Evolutionary conservation across 2,888 invertebrate genomes (phyloP).

Genomic region (Fissipunctia ypsillon): DNA sequence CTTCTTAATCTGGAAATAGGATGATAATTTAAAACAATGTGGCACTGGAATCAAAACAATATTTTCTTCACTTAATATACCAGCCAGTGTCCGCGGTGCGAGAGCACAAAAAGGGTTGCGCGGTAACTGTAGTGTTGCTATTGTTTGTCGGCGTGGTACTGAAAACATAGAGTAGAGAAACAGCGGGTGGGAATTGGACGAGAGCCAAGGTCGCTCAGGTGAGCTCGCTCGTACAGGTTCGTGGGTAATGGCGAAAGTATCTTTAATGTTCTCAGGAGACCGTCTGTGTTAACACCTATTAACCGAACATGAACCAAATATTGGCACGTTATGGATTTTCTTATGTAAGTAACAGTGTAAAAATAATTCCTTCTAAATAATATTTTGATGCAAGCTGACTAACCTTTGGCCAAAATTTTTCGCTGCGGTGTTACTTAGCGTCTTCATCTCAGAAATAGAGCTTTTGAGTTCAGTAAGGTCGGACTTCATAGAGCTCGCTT

Average conservation of each 20-base stretch:
- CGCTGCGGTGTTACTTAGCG: constrained; percentile 89
- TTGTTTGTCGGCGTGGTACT: constrained; percentile 89
- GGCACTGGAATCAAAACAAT: constrained; percentile 14
- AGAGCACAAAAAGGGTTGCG: constrained; percentile 70
- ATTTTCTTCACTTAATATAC: constrained; percentile 27
- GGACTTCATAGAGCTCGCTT: constrained; percentile 95
- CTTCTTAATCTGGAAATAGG: constrained; percentile 91
- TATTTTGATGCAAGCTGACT: constrained; percentile 61
- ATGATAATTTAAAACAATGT: constrained; percentile 19
- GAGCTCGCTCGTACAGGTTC: constrained; percentile 82
- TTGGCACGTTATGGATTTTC: constrained; percentile 69
- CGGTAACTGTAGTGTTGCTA: constrained; percentile 83
- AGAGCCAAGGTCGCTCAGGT: constrained; percentile 89
- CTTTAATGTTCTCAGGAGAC: constrained; percentile 70
- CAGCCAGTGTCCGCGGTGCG: constrained; percentile 7
- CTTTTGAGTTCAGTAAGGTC: constrained; percentile 95
- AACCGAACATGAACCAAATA: constrained; percentile 75
- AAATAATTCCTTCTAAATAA: constrained; percentile 48
- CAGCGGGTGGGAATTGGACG: constrained; percentile 86
- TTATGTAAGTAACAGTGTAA: constrained; percentile 64
- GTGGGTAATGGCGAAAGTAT: constrained; percentile 76
- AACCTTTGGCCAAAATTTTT: constrained; percentile 87
- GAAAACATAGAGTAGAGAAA: constrained; percentile 84
- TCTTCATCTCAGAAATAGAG: constrained; percentile 97
- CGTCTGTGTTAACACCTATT: constrained; percentile 75